Base-by-base conservation (phyloP, 2,888 invertebrate genomes). In the Mythimna vitellina region DNA sequence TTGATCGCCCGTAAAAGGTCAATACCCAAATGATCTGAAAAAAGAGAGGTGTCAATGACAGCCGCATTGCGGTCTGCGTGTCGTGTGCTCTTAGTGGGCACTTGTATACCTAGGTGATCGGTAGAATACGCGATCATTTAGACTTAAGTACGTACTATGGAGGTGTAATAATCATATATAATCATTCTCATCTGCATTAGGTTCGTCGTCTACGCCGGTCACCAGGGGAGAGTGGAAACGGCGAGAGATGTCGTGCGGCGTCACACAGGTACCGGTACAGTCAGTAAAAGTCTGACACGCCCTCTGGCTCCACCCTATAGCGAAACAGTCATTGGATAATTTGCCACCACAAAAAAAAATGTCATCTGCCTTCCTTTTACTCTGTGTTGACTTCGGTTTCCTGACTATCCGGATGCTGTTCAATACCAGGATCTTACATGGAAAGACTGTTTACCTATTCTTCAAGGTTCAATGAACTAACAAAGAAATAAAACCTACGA, bases 21-120 rank as follows among this genome's bases (percentile, higher is more conserved):
- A 76, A 76, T 70, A 67, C 58, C 57, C 81, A 61, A 81, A 76
- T 81, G 64, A 71, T 77, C 60, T 66, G 56, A 56, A 57, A 77
- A 77, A 77, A 63, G 57, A 53, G 74, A 77, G 78, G 64, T 71
- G 70, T 77, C 81, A 57, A 60, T 81, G 25, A 65, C 60, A 46
- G 57, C 64, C 82, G 78, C 78, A 79, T 71, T 79, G 78, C 78
- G 78, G 78, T 67, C 64, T 12, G 60, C 64, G 63, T 7, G 3
- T n/a, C 5, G 49, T 49, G 1, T 8, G 60, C 63, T 42, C 10
- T 35, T 35, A 51, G 51, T 61, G 10, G 38, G 29, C 35, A 49
- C 60, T 49, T 63, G 22, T 20, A 17, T 57, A 65, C 49, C 20
- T 38, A 57, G 1, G 14, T 46, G 46, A 46, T 46, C 17, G 17